These are phyloP conservation scores for Drosophila subobscura DNA, from an alignment of 1,140 invertebrate species.

Conservation along the genomic window DNA sequence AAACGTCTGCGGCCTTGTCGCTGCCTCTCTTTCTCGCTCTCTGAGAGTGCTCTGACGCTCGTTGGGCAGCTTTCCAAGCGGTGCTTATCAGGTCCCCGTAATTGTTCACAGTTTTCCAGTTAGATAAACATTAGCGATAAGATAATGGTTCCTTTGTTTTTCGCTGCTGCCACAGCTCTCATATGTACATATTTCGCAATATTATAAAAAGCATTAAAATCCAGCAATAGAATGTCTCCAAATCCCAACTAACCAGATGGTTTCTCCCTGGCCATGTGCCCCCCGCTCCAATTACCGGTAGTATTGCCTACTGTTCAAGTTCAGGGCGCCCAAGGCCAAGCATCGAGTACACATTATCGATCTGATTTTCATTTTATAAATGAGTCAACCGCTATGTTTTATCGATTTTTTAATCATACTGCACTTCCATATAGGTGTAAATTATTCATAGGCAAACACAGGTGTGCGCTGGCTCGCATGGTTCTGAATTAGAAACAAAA, in stretches of 20 bases:
- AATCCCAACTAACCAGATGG: not conserved
- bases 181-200: slow-evolving; percentile 56
- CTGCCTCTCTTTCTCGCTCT: slow-evolving; percentile 20
- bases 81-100: slow-evolving; percentile 53
- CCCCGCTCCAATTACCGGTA: not conserved
- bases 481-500: not conserved
- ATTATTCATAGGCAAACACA: slow-evolving; percentile 61
- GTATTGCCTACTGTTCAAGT: slow-evolving; percentile 39
- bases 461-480: slow-evolving; percentile 12
- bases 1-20: slow-evolving; percentile 17
- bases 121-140: slow-evolving; percentile 65
- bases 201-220: slow-evolving; percentile 14
- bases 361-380: slow-evolving; percentile 49
- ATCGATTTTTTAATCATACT: slow-evolving; percentile 72
- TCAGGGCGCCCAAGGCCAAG: slow-evolving; percentile 12
- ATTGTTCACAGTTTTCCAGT: slow-evolving; percentile 48
- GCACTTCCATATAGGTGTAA: slow-evolving; percentile 49
- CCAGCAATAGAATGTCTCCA: slow-evolving; percentile 17
- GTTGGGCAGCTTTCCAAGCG: slow-evolving; percentile 29
- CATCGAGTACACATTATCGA: slow-evolving; percentile 59
- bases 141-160: slow-evolving; percentile 42
- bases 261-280: not conserved
- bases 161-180: not conserved
- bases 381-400: slow-evolving; percentile 55
- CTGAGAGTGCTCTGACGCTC: slow-evolving; percentile 4